Percentiles rank a stretch among this genome's conserved stretches.
Evolutionary conservation across 2,113 vertebrate species (phyloP).

Genomic region (Epinephelus moara): DNA sequence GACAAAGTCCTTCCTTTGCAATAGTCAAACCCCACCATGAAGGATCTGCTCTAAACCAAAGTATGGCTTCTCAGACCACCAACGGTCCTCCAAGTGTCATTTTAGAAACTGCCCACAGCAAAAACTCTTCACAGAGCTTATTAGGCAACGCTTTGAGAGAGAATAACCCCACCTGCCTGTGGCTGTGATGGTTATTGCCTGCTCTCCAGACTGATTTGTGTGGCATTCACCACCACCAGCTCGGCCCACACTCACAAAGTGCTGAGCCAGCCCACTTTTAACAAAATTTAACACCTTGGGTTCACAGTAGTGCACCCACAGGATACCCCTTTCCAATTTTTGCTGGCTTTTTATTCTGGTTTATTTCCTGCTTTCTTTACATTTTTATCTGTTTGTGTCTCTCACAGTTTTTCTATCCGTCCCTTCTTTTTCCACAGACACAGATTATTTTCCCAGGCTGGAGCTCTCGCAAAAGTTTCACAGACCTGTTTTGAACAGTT

Average conservation of each 20-base stretch:
- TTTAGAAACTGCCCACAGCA: slow-evolving; percentile 35
- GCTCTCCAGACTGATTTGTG: slow-evolving; percentile 69
- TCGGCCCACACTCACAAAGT: slow-evolving; percentile 47
- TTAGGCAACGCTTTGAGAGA: slow-evolving; percentile 41
- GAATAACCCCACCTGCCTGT: slow-evolving; percentile 38
- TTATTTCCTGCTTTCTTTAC: slow-evolving; percentile 34
- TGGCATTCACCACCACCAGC: slow-evolving; percentile 35
- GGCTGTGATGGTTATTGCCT: slow-evolving; percentile 58
- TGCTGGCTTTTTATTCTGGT: slow-evolving; percentile 11
- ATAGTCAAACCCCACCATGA: background rate
- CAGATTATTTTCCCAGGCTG: slow-evolving; percentile 2
- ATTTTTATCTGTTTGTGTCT: slow-evolving; percentile 12
- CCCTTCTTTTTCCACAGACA: slow-evolving; percentile 3
- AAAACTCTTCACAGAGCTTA: slow-evolving; percentile 43
- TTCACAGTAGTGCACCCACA: slow-evolving; percentile 12
- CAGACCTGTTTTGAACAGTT: slow-evolving; percentile 18
- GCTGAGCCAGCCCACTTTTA: slow-evolving; percentile 59
- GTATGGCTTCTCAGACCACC: slow-evolving; percentile 7
- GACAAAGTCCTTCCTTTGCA: background rate
- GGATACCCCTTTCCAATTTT: slow-evolving; percentile 29
- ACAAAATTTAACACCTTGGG: slow-evolving; percentile 57
- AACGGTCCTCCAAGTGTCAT: slow-evolving; percentile 18
- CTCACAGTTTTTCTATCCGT: background rate
- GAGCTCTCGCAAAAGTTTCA: slow-evolving; percentile 23
- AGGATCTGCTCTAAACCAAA: slow-evolving; percentile 21